Conservation (phyloP, 2,888 invertebrate species). For the Imbricaverruca yamaguchii region DNA sequence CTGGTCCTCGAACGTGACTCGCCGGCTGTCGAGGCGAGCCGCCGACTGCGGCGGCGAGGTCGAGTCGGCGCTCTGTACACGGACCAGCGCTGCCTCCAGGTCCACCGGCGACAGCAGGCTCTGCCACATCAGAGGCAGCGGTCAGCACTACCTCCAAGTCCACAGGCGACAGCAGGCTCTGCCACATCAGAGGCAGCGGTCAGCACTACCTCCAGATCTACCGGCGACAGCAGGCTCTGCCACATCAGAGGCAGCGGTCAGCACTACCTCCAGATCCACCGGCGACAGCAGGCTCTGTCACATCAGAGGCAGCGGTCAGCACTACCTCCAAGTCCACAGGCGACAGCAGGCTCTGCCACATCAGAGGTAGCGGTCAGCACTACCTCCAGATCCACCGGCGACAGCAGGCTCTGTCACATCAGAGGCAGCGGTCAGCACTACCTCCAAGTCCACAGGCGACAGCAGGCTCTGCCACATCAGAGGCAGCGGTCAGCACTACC, state of each 20-base stretch:
- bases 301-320: not conserved
- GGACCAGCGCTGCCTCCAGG: not conserved
- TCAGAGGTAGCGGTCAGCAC: too few relatives aligned
- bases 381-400: too few relatives aligned
- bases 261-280: not conserved
- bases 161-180: not conserved
- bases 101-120: not conserved
- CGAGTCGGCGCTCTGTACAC: not conserved
- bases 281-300: conserved; percentile 1
- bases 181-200: not conserved
- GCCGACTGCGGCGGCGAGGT: not conserved
- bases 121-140: not conserved
- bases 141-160: not conserved
- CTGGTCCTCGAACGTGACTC: conserved; percentile 9
- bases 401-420: too few relatives aligned
- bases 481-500: too few relatives aligned
- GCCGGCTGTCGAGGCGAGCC: not conserved
- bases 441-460: too few relatives aligned
- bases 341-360: too few relatives aligned
- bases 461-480: too few relatives aligned
- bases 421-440: too few relatives aligned
- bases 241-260: not conserved
- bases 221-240: not conserved
- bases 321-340: too few relatives aligned
- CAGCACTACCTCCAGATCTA: not conserved